phyloP scores from a whole-genome alignment of 2,113 vertebrate species.

The Neotoma lepida region DNA sequence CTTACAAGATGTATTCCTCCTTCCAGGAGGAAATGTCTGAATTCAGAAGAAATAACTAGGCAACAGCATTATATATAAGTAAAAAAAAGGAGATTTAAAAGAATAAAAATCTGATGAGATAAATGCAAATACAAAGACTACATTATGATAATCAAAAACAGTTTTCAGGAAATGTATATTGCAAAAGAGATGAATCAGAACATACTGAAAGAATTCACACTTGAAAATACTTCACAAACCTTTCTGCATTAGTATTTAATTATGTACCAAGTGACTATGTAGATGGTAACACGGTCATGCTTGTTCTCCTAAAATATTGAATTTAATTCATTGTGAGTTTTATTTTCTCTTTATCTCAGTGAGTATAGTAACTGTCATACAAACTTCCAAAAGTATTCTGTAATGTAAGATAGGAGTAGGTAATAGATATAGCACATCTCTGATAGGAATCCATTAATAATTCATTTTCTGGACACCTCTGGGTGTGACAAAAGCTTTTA shows the following conservation, averaged over 20 bases:
- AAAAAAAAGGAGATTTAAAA: background rate
- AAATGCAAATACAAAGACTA: background rate
- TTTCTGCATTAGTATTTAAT: background rate
- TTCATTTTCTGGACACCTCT: constrained; percentile 57
- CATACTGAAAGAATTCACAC: background rate
- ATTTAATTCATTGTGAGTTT: background rate
- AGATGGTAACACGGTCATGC: background rate
- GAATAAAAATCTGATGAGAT: background rate
- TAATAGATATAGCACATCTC: background rate
- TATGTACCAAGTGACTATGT: background rate
- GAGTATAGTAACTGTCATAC: background rate
- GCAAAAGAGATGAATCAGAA: background rate
- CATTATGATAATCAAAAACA: background rate
- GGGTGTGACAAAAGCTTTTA: constrained; percentile 40
- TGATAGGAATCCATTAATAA: constrained; percentile 34
- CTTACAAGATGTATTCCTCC: background rate
- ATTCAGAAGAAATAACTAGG: background rate
- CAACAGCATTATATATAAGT: background rate
- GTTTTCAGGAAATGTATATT: background rate
- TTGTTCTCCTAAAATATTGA: background rate
- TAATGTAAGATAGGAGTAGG: background rate
- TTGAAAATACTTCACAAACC: background rate
- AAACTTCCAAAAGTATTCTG: constrained; percentile 22
- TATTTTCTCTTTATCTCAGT: background rate
- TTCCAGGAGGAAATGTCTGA: background rate